Evolutionary conservation across 64 coral and sea anemone genomes (phyloP).

Genomic region (Dendronephthya gigantea): DNA sequence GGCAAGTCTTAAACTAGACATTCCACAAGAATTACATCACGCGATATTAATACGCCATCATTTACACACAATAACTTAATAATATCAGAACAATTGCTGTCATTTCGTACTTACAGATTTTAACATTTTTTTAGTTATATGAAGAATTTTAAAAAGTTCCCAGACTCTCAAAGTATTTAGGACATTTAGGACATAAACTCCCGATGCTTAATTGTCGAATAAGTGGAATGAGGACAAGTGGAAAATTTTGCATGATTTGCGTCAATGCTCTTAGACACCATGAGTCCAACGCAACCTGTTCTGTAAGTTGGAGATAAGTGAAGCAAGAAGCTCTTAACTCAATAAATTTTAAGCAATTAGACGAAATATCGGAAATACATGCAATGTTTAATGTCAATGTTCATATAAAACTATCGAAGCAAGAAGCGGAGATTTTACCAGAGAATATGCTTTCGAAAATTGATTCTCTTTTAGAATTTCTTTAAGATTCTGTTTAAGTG

Average conservation of each 20-base stretch:
- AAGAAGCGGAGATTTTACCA: too few species aligned
- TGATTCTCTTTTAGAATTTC: neutral
- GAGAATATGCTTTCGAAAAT: too few species aligned
- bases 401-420: too few species aligned
- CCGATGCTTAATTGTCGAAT: neutral
- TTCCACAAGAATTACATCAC: neutral
- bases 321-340: neutral
- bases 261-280: neutral
- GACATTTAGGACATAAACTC: neutral
- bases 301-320: neutral
- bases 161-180: neutral
- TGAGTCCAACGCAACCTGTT: neutral
- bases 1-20: neutral
- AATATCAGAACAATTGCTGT: neutral
- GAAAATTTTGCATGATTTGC: neutral
- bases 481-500: too few species aligned
- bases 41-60: neutral
- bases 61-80: neutral
- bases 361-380: too few species aligned
- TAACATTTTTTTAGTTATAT: neutral
- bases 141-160: neutral
- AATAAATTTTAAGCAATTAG: neutral
- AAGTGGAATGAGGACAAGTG: neutral
- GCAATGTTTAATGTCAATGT: too few species aligned
- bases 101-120: neutral